These are phyloP conservation scores for Strigamia crassipes DNA, from an alignment of 2,888 invertebrate genomes.

Conservation along the genomic window DNA sequence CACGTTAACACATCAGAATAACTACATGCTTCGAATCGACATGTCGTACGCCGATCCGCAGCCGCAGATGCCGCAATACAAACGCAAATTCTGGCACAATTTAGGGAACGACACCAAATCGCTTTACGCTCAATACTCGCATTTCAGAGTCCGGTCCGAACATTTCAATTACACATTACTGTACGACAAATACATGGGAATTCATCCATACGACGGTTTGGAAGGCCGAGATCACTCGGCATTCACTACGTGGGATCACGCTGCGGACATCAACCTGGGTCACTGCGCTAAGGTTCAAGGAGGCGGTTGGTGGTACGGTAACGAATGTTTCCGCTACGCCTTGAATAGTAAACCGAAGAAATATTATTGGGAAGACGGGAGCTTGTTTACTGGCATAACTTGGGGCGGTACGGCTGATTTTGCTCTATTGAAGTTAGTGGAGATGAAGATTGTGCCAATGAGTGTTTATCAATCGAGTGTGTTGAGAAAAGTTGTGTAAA, in stretches of 20 bases:
- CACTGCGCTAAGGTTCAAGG: conserved; percentile 44
- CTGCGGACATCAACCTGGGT: background rate
- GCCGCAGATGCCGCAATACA: conserved; percentile 3
- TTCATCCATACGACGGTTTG: conserved; percentile 43
- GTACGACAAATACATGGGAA: conserved; percentile 30
- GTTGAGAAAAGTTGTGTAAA: background rate
- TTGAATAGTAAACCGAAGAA: conserved; percentile 44
- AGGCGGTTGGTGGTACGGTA: conserved; percentile 44
- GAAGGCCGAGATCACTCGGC: background rate
- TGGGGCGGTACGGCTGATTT: conserved; percentile 45
- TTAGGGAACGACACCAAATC: background rate
- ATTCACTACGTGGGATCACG: conserved; percentile 41
- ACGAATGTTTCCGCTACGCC: conserved; percentile 42
- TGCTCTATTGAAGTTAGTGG: conserved; percentile 31
- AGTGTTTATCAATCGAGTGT: conserved; percentile 22
- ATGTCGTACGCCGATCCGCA: conserved; percentile 45
- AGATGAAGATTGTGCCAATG: conserved; percentile 42
- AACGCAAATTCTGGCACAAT: conserved; percentile 44
- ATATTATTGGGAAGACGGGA: conserved; percentile 43
- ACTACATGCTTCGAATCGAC: conserved; percentile 48
- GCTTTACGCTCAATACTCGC: conserved; percentile 34
- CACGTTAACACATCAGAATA: conserved; percentile 45
- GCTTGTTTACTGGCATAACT: conserved; percentile 43
- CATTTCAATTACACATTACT: conserved; percentile 3
- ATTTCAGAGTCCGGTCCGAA: conserved; percentile 11